Evolutionary conservation across 92 coral and sea anemone species (phyloP).

Genomic region (Umimayanthus kanabou): DNA sequence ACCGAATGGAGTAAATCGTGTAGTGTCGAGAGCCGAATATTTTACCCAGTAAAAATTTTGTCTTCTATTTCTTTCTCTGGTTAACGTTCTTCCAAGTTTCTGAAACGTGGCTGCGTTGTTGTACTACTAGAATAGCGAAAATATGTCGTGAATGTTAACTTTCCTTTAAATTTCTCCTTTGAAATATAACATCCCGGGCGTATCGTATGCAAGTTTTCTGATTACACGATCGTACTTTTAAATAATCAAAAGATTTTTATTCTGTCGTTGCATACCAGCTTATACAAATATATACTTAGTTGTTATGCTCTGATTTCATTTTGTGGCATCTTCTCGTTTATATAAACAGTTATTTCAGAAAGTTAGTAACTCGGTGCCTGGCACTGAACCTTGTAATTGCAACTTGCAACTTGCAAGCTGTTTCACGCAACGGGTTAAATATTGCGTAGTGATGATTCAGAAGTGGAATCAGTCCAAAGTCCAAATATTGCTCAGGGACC

Average conservation of each 20-base stretch:
- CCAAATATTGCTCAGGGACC: no score
- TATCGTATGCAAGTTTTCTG: conserved; percentile 1
- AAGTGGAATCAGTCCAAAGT: not conserved
- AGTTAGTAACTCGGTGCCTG: not conserved
- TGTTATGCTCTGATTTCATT: not conserved
- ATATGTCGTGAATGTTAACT: no score
- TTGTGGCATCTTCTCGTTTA: not conserved
- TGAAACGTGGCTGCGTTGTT: not conserved
- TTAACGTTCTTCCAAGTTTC: no score
- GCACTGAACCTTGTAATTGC: not conserved
- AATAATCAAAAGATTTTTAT: not conserved
- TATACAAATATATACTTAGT: not conserved
- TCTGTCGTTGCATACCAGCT: not conserved
- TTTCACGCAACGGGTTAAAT: not conserved
- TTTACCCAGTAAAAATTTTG: no score
- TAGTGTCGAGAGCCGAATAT: not conserved
- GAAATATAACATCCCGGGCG: not conserved
- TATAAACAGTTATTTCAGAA: not conserved
- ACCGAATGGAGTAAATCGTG: not conserved
- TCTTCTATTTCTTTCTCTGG: not conserved
- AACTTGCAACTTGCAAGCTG: not conserved
- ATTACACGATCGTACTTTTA: not conserved
- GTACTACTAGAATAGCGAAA: no score
- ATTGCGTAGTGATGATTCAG: not conserved
- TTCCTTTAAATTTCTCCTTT: no score